Conservation (phyloP, 2,797 vertebrate species). For the Labroides dimidiatus region DNA sequence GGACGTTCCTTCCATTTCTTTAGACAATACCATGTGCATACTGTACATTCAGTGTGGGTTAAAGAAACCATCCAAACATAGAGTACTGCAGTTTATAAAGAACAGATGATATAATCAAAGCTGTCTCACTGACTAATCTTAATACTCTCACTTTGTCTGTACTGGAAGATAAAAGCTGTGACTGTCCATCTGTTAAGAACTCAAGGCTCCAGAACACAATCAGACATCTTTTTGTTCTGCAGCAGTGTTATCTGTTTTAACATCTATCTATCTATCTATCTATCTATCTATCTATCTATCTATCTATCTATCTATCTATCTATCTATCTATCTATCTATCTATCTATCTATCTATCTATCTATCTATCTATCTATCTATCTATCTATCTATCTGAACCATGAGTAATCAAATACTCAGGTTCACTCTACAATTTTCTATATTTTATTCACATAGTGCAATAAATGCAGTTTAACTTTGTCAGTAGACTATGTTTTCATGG, state of each 20-base stretch:
- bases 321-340: constrained; percentile 10
- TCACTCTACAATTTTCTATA: constrained; percentile 4
- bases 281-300: neutral
- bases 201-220: constrained; percentile 5
- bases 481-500: no score
- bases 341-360: constrained; percentile 5
- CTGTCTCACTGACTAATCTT: neutral
- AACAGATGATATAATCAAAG: neutral
- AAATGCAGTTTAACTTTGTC: no score
- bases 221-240: neutral
- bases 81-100: constrained; percentile 9
- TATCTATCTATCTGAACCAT: neutral
- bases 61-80: constrained; percentile 9
- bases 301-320: constrained; percentile 15
- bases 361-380: neutral
- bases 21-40: constrained; percentile 72
- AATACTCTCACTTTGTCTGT: neutral
- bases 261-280: constrained; percentile 6
- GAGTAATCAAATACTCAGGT: constrained; percentile 6
- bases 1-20: constrained; percentile 89
- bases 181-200: neutral
- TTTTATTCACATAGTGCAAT: neutral
- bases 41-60: neutral
- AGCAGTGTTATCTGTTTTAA: neutral
- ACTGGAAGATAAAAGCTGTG: neutral